phyloP scores from a whole-genome alignment of 2,797 vertebrate species.

The Sparidentex hasta region DNA sequence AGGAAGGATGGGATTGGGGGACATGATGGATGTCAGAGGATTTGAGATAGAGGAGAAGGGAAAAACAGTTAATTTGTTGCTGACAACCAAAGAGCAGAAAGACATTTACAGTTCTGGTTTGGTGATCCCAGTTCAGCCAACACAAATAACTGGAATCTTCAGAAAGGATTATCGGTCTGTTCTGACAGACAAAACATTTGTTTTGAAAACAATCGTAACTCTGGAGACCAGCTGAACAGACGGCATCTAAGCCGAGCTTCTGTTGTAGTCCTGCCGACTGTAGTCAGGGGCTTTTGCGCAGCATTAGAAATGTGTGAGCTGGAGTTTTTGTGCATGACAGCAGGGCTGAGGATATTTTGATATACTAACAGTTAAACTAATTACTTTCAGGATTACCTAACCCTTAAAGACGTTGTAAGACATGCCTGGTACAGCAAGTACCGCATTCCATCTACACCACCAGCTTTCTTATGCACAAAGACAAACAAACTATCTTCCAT shows the following conservation, averaged over 20 bases:
- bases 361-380: slow-evolving; percentile 8
- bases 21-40: neutral
- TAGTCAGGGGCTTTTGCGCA: neutral
- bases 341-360: slow-evolving; percentile 4
- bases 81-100: slow-evolving; percentile 5
- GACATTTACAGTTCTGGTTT: slow-evolving; percentile 23
- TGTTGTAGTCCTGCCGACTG: slow-evolving; percentile 6
- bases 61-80: neutral
- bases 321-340: slow-evolving; percentile 14
- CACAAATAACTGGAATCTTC: neutral
- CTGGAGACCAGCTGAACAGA: neutral
- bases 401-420: slow-evolving; percentile 9
- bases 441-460: slow-evolving; percentile 24
- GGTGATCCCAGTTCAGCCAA: neutral
- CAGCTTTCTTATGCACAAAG: slow-evolving; percentile 15
- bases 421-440: slow-evolving; percentile 10
- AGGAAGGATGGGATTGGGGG: neutral
- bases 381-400: slow-evolving; percentile 2
- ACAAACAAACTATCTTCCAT: slow-evolving; percentile 3
- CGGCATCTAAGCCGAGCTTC: neutral
- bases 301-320: slow-evolving; percentile 13
- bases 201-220: slow-evolving; percentile 24
- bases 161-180: neutral
- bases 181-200: slow-evolving; percentile 10
- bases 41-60: neutral